Percentiles rank a stretch among this genome's conserved stretches.
Evolutionary conservation across 2,113 vertebrate species (phyloP).

Genomic region (Pterocles burchelli): DNA sequence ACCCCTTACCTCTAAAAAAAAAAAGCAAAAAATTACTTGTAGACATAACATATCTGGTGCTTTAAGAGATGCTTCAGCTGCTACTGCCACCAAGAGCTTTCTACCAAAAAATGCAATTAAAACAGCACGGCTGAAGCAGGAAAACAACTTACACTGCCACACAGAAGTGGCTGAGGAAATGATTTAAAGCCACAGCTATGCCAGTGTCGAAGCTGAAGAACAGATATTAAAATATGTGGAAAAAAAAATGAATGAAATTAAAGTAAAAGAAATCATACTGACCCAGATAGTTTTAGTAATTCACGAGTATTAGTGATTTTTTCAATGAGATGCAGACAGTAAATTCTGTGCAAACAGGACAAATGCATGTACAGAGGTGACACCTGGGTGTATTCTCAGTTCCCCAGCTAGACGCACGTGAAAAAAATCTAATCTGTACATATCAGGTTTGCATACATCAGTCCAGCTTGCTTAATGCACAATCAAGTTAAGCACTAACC

Average conservation of each 20-base stretch:
- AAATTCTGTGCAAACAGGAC: background rate
- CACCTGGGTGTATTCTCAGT: background rate
- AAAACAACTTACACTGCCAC: constrained; percentile 71
- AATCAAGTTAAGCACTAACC: background rate
- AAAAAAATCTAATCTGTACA: background rate
- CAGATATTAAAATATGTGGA: constrained; percentile 58
- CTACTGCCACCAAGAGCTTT: constrained; percentile 67
- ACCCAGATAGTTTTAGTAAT: background rate
- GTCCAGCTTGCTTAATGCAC: background rate
- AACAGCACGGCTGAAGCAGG: constrained; percentile 43
- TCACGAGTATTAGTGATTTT: background rate
- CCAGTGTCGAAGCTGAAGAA: constrained; percentile 70
- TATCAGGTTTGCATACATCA: background rate
- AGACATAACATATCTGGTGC: constrained; percentile 38
- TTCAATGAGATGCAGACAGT: background rate
- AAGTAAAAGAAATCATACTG: constrained; percentile 28
- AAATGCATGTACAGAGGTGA: background rate
- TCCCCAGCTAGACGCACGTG: background rate
- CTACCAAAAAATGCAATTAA: constrained; percentile 54
- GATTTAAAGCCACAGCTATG: constrained; percentile 73
- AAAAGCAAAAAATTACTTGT: background rate
- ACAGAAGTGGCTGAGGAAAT: constrained; percentile 72
- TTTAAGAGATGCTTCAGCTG: constrained; percentile 68
- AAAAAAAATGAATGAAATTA: constrained; percentile 40
- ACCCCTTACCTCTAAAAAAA: background rate